These are phyloP conservation scores for Ruditapes philippinarum DNA, from an alignment of 1,140 invertebrate species.

Conservation along the genomic window DNA sequence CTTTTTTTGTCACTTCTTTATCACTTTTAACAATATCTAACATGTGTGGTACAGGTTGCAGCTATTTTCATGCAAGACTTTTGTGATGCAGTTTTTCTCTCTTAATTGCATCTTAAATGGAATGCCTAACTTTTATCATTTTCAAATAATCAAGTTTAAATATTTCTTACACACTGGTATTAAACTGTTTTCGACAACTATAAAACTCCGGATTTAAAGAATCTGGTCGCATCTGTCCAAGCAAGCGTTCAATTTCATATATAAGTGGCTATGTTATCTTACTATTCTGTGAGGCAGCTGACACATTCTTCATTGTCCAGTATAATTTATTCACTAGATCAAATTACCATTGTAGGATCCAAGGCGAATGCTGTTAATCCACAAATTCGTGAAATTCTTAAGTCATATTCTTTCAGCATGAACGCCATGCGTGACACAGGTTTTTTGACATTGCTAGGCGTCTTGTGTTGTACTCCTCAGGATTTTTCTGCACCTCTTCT, in stretches of 20 bases:
- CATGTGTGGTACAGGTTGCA: not conserved
- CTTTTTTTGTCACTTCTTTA: not conserved
- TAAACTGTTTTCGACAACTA: slow-evolving; percentile 71
- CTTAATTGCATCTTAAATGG: not conserved
- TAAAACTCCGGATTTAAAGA: slow-evolving; percentile 74
- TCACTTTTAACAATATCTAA: not conserved
- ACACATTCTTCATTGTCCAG: slow-evolving; percentile 61
- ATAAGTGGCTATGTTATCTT: slow-evolving; percentile 76
- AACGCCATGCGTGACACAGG: slow-evolving; percentile 75
- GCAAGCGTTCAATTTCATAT: slow-evolving; percentile 79
- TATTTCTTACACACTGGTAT: slow-evolving; percentile 73
- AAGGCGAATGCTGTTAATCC: slow-evolving; percentile 78
- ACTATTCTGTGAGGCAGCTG: slow-evolving; percentile 54
- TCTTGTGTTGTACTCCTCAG: slow-evolving; percentile 64
- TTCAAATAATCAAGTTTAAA: slow-evolving; percentile 65
- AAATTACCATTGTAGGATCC: slow-evolving; percentile 73
- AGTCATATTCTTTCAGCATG: slow-evolving; percentile 71
- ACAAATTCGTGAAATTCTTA: slow-evolving; percentile 72
- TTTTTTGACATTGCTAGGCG: slow-evolving; percentile 75
- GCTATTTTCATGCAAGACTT: no score
- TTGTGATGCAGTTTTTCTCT: not conserved
- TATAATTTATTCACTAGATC: slow-evolving; percentile 72
- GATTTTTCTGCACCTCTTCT: slow-evolving; percentile 64
- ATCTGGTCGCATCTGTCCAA: slow-evolving; percentile 73
- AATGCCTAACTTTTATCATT: not conserved